Conservation (phyloP, 37 sponge, comb jelly and placozoan species). For the Halisarca cf. caerulea region DNA sequence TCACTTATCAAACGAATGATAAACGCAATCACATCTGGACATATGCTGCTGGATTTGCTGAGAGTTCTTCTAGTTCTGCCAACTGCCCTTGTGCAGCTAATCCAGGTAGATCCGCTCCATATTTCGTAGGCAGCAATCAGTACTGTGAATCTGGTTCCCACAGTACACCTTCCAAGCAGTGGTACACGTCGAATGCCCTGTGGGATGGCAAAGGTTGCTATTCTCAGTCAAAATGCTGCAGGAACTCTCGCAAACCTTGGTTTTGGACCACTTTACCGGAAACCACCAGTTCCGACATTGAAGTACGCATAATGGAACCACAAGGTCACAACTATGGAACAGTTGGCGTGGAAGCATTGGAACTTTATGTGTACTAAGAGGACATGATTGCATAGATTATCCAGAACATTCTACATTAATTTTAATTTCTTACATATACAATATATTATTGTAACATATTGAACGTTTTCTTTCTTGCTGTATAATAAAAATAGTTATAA, state of each 20-base stretch:
- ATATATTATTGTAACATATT: too few species aligned
- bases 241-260: neutral
- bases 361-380: neutral
- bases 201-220: slow-evolving; percentile 27
- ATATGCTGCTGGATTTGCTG: neutral
- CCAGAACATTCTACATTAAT: too few species aligned
- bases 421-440: too few species aligned
- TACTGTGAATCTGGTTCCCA: slow-evolving; percentile 13
- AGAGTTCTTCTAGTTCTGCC: neutral
- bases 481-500: too few species aligned
- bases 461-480: too few species aligned
- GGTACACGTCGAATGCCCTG: neutral
- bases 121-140: neutral
- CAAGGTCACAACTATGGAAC: neutral
- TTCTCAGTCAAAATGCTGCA: neutral
- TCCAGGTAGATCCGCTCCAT: neutral
- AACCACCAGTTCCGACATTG: neutral
- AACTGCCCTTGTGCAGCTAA: slow-evolving; percentile 20
- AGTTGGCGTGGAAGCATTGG: neutral
- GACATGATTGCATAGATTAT: too few species aligned
- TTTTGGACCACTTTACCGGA: slow-evolving; percentile 1
- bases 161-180: neutral
- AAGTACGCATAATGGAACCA: neutral
- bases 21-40: slow-evolving; percentile 16
- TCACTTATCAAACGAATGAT: neutral